Evolutionary conservation across 2,113 vertebrate species (phyloP).

Genomic region (Astur gentilis): DNA sequence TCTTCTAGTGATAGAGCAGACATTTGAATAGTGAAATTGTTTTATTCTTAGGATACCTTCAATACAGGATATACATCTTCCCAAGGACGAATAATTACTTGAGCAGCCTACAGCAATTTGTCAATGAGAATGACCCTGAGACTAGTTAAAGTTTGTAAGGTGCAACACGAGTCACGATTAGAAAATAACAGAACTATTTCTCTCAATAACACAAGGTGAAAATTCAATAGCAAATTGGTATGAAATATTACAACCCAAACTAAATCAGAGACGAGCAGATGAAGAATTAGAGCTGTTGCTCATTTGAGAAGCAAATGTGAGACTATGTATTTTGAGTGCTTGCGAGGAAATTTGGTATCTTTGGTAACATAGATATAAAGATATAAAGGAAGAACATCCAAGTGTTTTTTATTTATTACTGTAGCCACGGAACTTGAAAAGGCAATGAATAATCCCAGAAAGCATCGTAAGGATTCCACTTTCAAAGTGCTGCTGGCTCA

Average conservation of each 20-base stretch:
- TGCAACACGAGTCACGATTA: neutral
- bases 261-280: neutral
- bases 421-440: conserved; percentile 13
- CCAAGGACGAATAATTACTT: conserved; percentile 19
- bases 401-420: neutral
- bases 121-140: conserved; percentile 4
- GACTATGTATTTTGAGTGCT: neutral
- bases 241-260: neutral
- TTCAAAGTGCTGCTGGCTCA: neutral
- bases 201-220: neutral
- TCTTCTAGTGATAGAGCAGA: neutral
- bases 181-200: neutral
- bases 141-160: conserved; percentile 18
- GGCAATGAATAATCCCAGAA: neutral
- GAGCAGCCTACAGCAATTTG: neutral
- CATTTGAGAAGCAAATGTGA: neutral
- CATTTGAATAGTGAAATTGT: neutral
- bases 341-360: neutral
- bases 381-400: neutral
- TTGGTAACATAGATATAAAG: neutral
- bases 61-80: neutral
- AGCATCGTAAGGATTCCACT: conserved; percentile 5
- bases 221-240: neutral
- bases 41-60: neutral
- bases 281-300: neutral